Percentiles rank a stretch among this genome's conserved stretches.
Conservation (phyloP, 2,113 vertebrate genomes). For the Sceloporus undulatus region DNA sequence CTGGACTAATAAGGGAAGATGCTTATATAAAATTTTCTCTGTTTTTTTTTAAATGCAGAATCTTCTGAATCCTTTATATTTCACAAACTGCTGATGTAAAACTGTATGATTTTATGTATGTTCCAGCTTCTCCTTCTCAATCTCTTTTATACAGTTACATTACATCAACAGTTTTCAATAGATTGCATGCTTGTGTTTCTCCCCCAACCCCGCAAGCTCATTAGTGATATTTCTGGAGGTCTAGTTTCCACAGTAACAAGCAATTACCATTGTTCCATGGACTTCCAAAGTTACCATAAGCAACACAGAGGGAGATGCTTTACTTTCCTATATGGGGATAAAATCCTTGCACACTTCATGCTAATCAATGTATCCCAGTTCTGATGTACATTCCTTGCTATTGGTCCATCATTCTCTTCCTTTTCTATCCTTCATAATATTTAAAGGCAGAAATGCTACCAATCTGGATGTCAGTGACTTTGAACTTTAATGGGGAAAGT, state of each 20-base stretch:
- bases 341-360: slow-evolving; percentile 74
- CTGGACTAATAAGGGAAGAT: not conserved
- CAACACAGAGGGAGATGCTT: slow-evolving; percentile 74
- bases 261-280: slow-evolving; percentile 80
- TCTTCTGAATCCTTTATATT: slow-evolving; percentile 24
- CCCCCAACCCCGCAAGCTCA: slow-evolving; percentile 74
- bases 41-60: slow-evolving; percentile 10
- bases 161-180: slow-evolving; percentile 69
- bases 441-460: slow-evolving; percentile 62
- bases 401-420: slow-evolving; percentile 65
- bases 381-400: slow-evolving; percentile 71
- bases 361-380: slow-evolving; percentile 74
- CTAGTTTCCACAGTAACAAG: slow-evolving; percentile 83
- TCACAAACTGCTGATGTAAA: not conserved
- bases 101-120: not conserved
- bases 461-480: slow-evolving; percentile 54
- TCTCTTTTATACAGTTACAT: slow-evolving; percentile 54
- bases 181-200: slow-evolving; percentile 70
- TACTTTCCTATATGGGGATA: slow-evolving; percentile 77
- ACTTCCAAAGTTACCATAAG: slow-evolving; percentile 77
- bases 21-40: slow-evolving; percentile 16
- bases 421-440: slow-evolving; percentile 62
- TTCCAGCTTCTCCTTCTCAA: slow-evolving; percentile 7
- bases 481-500: slow-evolving; percentile 56
- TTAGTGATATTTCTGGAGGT: slow-evolving; percentile 79